These are phyloP conservation scores for Pseudomyrmex dendroicus DNA, from an alignment of 1,140 invertebrate species.

Conservation along the genomic window DNA sequence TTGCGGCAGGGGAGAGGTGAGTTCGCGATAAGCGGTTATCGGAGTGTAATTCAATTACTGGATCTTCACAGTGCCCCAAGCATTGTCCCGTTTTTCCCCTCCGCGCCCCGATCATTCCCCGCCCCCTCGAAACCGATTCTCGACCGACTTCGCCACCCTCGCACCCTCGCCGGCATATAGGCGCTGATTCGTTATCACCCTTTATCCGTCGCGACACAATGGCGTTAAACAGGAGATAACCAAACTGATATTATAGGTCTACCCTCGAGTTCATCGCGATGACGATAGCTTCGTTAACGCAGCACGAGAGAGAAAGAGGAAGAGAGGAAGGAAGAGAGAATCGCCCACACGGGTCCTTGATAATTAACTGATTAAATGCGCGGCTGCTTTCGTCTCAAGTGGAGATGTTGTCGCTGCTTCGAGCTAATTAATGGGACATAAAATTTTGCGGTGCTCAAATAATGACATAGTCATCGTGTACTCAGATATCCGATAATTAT, in stretches of 20 bases:
- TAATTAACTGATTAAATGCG: conserved; percentile 70
- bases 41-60: conserved; percentile 83
- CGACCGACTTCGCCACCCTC: conserved; percentile 45
- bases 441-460: conserved; percentile 11
- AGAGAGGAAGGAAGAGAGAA: background rate
- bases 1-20: conserved; percentile 21
- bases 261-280: conserved; percentile 61
- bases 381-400: conserved; percentile 31
- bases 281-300: conserved; percentile 70
- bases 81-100: conserved; percentile 78
- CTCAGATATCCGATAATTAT: conserved; percentile 29
- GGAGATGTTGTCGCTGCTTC: background rate
- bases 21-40: conserved; percentile 80
- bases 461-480: background rate
- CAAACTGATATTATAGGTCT: conserved; percentile 68
- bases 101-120: conserved; percentile 12
- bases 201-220: conserved; percentile 76
- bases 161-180: conserved; percentile 40
- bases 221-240: conserved; percentile 81
- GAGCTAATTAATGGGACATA: conserved; percentile 36
- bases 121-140: conserved; percentile 18
- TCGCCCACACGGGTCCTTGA: conserved; percentile 36
- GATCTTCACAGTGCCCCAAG: conserved; percentile 81
- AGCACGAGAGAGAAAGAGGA: background rate
- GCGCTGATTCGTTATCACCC: conserved; percentile 81